Conservation (phyloP, 2,888 invertebrate species). For the Pilophorus perplexus region DNA sequence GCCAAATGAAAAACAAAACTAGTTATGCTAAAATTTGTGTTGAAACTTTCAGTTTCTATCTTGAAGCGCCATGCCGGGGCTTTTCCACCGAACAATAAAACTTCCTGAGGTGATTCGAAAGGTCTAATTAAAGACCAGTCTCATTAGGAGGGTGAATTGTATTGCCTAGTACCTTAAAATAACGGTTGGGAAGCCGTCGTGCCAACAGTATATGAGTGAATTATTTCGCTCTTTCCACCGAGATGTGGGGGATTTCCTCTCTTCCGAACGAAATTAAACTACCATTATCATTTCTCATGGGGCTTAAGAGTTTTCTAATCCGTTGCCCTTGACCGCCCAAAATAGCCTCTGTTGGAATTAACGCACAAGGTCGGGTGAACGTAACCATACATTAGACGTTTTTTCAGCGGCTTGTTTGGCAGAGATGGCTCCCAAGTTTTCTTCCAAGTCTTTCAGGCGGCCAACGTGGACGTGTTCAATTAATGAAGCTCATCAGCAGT, state of each 20-base stretch:
- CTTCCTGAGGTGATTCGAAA: neutral
- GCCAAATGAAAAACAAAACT: no score
- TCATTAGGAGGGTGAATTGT: conserved; percentile 26
- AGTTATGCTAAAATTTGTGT: no score
- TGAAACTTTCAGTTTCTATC: no score
- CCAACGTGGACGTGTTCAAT: no score
- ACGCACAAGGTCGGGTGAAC: conserved; percentile 7
- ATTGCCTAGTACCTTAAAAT: conserved; percentile 16
- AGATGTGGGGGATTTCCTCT: neutral
- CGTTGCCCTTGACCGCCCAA: conserved; percentile 19
- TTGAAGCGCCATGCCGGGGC: neutral
- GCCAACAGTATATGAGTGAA: conserved; percentile 30
- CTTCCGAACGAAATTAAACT: conserved; percentile 19
- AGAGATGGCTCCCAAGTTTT: no score
- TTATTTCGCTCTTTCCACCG: conserved; percentile 20
- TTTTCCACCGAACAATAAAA: neutral
- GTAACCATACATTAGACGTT: neutral
- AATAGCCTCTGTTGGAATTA: conserved; percentile 19
- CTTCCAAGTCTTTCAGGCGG: no score
- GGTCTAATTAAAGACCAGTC: neutral
- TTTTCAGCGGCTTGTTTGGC: no score
- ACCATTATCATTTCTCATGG: conserved; percentile 28
- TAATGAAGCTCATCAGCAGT: no score
- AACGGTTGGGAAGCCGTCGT: neutral
- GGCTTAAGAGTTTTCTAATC: conserved; percentile 24